These are phyloP conservation scores for Hemiscyllium ocellatum DNA, from an alignment of 2,113 vertebrate species.

Conservation along the genomic window DNA sequence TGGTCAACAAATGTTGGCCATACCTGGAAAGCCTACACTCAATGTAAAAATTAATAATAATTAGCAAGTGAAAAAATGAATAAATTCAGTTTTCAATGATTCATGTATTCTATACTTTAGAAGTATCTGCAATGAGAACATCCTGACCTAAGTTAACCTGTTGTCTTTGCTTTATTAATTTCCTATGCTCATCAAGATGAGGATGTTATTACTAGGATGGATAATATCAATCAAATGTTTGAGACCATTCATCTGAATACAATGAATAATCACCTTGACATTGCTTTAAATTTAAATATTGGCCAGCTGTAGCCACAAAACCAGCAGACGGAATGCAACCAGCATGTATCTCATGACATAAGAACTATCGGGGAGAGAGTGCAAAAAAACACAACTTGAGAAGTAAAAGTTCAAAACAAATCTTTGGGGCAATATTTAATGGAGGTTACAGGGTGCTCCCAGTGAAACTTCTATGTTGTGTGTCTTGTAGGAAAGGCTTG, in stretches of 20 bases:
- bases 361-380: too few relatives aligned
- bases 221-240: not conserved
- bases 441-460: too few relatives aligned
- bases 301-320: not conserved
- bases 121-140: not conserved
- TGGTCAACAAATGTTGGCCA: too few relatives aligned
- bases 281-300: not conserved
- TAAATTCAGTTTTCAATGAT: not conserved
- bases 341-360: not conserved
- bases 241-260: not conserved
- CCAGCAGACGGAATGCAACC: not conserved
- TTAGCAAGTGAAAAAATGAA: not conserved
- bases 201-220: not conserved
- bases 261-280: not conserved
- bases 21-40: too few relatives aligned
- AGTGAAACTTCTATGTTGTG: too few relatives aligned
- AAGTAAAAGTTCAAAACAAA: not conserved
- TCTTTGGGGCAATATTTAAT: not conserved
- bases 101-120: not conserved
- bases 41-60: too few relatives aligned
- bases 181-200: not conserved
- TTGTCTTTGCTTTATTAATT: not conserved
- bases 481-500: too few relatives aligned
- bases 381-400: not conserved
- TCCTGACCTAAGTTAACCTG: not conserved